Percentiles rank a stretch among this genome's conserved stretches.
Evolutionary conservation across 2,113 vertebrate genomes (phyloP).

Genomic region (Ranitomeya imitator): DNA sequence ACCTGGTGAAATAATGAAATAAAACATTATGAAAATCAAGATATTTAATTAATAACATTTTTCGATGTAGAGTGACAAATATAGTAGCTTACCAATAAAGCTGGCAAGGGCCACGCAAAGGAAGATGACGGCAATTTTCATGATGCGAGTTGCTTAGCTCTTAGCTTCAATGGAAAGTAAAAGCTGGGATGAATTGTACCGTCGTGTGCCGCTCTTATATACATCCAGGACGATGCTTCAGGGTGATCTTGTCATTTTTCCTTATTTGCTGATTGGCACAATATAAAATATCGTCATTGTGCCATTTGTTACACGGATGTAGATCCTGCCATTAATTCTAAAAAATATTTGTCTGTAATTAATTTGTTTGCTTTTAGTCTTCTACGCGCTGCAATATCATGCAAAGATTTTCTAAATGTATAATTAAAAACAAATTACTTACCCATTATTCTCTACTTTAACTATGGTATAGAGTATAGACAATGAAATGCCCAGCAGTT

Average conservation of each 20-base stretch:
- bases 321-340: not conserved
- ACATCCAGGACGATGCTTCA: not conserved
- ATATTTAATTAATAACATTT: no score
- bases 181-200: not conserved
- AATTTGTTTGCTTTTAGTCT: no score
- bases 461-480: no score
- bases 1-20: no score
- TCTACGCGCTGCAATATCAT: no score
- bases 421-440: no score
- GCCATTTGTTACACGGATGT: not conserved
- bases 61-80: not conserved
- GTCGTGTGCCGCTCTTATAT: not conserved
- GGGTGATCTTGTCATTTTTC: conserved; percentile 5
- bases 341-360: not conserved
- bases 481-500: no score
- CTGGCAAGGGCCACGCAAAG: not conserved
- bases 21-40: no score
- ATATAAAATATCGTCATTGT: not conserved
- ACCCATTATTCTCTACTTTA: no score
- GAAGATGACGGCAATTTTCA: not conserved
- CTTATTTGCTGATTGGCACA: conserved; percentile 15
- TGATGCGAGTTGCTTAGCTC: not conserved
- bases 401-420: no score
- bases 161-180: not conserved
- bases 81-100: not conserved